These are phyloP conservation scores for Apodemia mormo DNA, from an alignment of 2,888 invertebrate genomes.

Conservation along the genomic window DNA sequence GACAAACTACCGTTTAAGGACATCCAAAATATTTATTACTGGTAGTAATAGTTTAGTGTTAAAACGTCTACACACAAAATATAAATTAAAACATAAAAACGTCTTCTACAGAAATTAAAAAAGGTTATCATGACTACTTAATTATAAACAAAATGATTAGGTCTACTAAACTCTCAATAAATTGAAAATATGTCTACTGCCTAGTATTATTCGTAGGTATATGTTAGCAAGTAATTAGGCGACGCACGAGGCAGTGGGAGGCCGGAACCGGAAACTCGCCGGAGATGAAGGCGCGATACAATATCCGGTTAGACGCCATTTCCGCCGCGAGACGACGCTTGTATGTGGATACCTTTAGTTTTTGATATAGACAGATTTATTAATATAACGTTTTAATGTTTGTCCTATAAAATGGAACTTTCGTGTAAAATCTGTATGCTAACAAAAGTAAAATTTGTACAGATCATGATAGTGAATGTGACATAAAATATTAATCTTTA, in stretches of 20 bases:
- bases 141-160: background rate
- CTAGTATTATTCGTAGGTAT: conserved; percentile 19
- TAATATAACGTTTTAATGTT: background rate
- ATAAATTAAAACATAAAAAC: too few species aligned
- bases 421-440: too few species aligned
- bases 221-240: conserved; percentile 69
- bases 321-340: conserved; percentile 74
- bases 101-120: too few species aligned
- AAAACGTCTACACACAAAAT: too few species aligned
- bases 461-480: too few species aligned
- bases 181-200: background rate
- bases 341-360: conserved; percentile 52
- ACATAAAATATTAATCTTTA: too few species aligned
- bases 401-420: too few species aligned
- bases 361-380: conserved; percentile 5
- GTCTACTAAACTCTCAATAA: background rate
- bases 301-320: conserved; percentile 81
- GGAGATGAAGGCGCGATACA: conserved; percentile 83
- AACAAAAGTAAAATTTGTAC: too few species aligned
- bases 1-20: too few species aligned
- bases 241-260: conserved; percentile 62
- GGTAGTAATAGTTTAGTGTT: too few species aligned
- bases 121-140: too few species aligned
- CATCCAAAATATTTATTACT: too few species aligned
- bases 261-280: conserved; percentile 76